Evolutionary conservation across 2,113 vertebrate species (phyloP), one percentile per base, ranked within the genome.

Genomic region (zebrafish (Danio rerio)): DNA sequence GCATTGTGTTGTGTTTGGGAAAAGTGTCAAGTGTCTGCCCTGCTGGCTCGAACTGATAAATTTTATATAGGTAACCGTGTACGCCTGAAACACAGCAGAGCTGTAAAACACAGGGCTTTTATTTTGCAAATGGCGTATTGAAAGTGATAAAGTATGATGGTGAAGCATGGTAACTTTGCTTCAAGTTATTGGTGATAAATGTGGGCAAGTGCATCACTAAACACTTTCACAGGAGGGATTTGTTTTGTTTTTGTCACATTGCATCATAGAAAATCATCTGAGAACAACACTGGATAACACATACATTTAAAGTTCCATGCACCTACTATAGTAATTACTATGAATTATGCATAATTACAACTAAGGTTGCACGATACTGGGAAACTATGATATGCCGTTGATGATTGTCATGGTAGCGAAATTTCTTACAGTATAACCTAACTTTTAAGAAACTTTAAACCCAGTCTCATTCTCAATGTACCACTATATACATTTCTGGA

Each of bases 51-150:
- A 68, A 45, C 63, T 45, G 42, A 66, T 18, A 45, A 0, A n/a
- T 10, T 45, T n/a, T n/a, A 66, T 66, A 66, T 68, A 45, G 15
- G 42, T 47, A 68, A 68, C 65, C 65, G n/a, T n/a, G n/a, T n/a
- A n/a, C n/a, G 16, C 43, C n/a, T 43, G 40, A 5, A 65, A 65
- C n/a, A 68, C 43, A 47, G n/a, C 11, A n/a, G 9, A 47, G 16
- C 5, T 69, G 1, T 31, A 20, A 68, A 69, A 69, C 47, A 6
- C 16, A 68, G n/a, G 6, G 12, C 31, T 13, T 9, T 9, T 45
- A n/a, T 18, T 7, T 42, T 45, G 20, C 9, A 4, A 47, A 47
- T n/a, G 43, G 16, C 42, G 43, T 18, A 16, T 65, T 66, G 5
- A 66, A 66, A 45, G 9, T 68, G 16, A 45, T 42, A 45, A 68